phyloP scores from a whole-genome alignment of 2,888 invertebrate species.

The Pegoplata infirma region DNA sequence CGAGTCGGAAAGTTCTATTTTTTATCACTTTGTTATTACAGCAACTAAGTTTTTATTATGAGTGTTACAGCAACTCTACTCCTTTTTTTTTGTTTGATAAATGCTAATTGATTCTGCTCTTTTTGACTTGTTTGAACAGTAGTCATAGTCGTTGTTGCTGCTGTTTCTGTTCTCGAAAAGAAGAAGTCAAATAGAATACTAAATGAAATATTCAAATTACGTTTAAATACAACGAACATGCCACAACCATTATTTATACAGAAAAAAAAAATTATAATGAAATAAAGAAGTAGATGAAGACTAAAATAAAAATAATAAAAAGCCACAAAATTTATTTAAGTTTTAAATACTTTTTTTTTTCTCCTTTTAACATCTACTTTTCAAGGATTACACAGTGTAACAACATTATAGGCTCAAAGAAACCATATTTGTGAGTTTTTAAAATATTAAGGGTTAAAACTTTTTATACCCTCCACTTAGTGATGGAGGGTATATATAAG shows the following conservation, averaged over 20 bases:
- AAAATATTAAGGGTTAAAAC: too few relatives aligned
- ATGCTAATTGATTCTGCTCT: conserved; percentile 42
- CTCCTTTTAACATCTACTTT: background rate
- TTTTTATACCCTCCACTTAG: too few relatives aligned
- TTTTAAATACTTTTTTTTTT: conserved; percentile 28
- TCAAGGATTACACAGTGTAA: background rate
- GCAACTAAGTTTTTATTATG: background rate
- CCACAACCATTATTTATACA: conserved; percentile 6
- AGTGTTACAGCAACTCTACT: background rate
- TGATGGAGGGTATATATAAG: too few relatives aligned
- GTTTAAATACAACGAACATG: conserved; percentile 30
- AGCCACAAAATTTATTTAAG: conserved; percentile 46
- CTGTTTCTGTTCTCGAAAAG: too few relatives aligned
- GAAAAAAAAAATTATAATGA: too few relatives aligned
- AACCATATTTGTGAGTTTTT: too few relatives aligned
- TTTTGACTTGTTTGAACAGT: conserved; percentile 31
- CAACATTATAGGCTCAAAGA: too few relatives aligned
- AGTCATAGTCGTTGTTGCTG: background rate
- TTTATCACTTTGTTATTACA: too few relatives aligned
- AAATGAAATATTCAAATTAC: conserved; percentile 52
- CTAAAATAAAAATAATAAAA: conserved; percentile 18
- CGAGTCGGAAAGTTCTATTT: too few relatives aligned
- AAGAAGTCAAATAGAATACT: conserved; percentile 43
- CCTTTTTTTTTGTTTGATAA: conserved; percentile 14
- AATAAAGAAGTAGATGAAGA: background rate